phyloP scores from a whole-genome alignment of 1,140 invertebrate genomes.

The Anastatus disparis region DNA sequence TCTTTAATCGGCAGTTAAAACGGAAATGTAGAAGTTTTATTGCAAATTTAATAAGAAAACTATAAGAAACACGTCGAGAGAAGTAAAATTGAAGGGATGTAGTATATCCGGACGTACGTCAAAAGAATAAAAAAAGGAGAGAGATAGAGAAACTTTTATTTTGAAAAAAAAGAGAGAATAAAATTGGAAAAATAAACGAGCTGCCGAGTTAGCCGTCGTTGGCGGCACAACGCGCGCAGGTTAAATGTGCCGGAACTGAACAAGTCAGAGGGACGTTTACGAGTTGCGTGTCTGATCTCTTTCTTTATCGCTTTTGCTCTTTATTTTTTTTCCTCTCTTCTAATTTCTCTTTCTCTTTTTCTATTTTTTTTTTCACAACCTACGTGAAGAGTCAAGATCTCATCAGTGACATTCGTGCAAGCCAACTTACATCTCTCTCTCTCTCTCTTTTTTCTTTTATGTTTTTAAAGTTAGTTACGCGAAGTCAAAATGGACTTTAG shows the following conservation, averaged over 20 bases:
- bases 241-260: slow-evolving; percentile 26
- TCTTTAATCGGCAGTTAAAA: too few species aligned
- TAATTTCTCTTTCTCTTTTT: background rate
- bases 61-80: too few species aligned
- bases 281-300: slow-evolving; percentile 19
- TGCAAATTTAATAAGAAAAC: too few species aligned
- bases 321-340: background rate
- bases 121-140: too few species aligned
- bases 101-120: too few species aligned
- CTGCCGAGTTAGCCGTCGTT: background rate
- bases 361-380: background rate
- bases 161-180: background rate
- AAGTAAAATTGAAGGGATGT: too few species aligned
- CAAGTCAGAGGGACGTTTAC: slow-evolving; percentile 4
- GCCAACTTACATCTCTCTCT: background rate
- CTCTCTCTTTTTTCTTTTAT: too few species aligned
- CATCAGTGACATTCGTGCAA: background rate
- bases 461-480: too few species aligned
- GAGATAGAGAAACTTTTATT: too few species aligned
- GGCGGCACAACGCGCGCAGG: background rate
- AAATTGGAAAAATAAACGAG: slow-evolving; percentile 26
- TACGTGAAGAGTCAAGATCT: background rate
- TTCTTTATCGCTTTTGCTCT: slow-evolving; percentile 15
- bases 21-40: too few species aligned
- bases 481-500: background rate